Evolutionary conservation across 30 jellyfish, hydroid and myxozoan species (phyloP).

Genomic region (Aurelia aurita): DNA sequence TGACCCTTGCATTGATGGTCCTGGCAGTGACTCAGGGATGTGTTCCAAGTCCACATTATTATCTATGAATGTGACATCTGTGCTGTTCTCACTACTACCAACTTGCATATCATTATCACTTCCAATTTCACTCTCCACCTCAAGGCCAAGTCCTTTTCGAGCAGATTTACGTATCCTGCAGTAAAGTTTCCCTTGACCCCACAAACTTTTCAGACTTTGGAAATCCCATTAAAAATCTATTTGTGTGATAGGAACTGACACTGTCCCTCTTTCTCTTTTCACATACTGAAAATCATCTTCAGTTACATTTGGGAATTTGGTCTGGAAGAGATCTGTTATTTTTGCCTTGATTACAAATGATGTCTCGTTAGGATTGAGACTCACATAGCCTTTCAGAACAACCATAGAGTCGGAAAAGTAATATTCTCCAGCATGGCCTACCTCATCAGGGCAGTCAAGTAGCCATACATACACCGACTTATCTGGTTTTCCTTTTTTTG

Average conservation of each 20-base stretch:
- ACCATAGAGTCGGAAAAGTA: slow-evolving; percentile 17
- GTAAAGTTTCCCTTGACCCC: too few relatives aligned
- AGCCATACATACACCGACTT: slow-evolving; percentile 1
- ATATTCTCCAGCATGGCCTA: neutral
- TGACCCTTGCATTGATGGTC: too few relatives aligned
- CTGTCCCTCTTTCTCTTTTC: slow-evolving; percentile 20
- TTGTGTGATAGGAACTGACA: slow-evolving; percentile 31
- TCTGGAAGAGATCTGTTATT: neutral
- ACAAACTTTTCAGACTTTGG: too few relatives aligned
- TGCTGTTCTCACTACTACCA: too few relatives aligned
- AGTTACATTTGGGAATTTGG: neutral
- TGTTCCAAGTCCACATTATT: too few relatives aligned
- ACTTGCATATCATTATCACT: too few relatives aligned
- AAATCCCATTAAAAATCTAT: slow-evolving; percentile 18
- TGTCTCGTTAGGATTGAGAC: slow-evolving; percentile 9
- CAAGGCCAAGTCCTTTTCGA: too few relatives aligned
- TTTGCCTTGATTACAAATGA: slow-evolving; percentile 1
- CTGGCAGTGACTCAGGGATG: too few relatives aligned
- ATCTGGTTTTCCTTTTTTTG: too few relatives aligned
- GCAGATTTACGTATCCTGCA: too few relatives aligned
- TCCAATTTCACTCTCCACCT: too few relatives aligned
- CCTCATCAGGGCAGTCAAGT: slow-evolving; percentile 31
- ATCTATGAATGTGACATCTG: too few relatives aligned
- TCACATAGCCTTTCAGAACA: slow-evolving; percentile 11
- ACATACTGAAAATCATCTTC: slow-evolving; percentile 26